Percentiles rank a stretch among this genome's conserved stretches.
Conservation (phyloP, 2,113 vertebrate species). For the Physeter macrocephalus region DNA sequence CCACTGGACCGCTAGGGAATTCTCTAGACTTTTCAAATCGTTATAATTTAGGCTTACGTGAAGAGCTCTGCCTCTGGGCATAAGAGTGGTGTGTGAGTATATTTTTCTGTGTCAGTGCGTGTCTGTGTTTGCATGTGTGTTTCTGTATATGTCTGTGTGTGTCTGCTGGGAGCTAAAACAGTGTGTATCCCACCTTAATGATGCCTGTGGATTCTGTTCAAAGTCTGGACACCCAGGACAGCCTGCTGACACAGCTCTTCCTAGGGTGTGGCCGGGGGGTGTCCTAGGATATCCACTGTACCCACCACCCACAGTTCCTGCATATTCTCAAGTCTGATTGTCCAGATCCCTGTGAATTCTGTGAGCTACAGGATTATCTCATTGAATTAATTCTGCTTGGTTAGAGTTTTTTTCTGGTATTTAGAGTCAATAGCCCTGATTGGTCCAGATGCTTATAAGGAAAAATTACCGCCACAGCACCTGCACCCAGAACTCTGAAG, state of each 20-base stretch:
- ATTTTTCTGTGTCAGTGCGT: not conserved
- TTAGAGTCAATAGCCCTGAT: not conserved
- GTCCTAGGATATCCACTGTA: not conserved
- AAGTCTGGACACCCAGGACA: not conserved
- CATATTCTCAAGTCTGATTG: not conserved
- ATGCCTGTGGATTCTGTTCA: not conserved
- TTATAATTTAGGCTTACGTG: not conserved
- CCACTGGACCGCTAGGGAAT: too few relatives aligned
- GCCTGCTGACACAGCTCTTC: not conserved
- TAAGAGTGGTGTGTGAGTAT: not conserved
- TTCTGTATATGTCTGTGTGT: not conserved
- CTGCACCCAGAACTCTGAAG: not conserved
- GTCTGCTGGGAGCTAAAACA: not conserved
- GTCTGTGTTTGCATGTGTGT: not conserved
- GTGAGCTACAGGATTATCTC: not conserved
- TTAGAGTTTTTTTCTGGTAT: not conserved
- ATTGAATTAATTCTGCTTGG: not conserved
- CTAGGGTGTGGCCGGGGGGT: not conserved
- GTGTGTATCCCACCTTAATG: not conserved
- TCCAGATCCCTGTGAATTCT: not conserved
- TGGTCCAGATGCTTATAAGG: not conserved
- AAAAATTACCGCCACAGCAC: not conserved
- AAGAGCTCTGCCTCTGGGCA: not conserved
- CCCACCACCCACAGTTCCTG: not conserved
- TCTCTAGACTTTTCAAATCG: not conserved